Evolutionary conservation across 2,113 vertebrate genomes (phyloP).

Genomic region (Oostethus manadensis): DNA sequence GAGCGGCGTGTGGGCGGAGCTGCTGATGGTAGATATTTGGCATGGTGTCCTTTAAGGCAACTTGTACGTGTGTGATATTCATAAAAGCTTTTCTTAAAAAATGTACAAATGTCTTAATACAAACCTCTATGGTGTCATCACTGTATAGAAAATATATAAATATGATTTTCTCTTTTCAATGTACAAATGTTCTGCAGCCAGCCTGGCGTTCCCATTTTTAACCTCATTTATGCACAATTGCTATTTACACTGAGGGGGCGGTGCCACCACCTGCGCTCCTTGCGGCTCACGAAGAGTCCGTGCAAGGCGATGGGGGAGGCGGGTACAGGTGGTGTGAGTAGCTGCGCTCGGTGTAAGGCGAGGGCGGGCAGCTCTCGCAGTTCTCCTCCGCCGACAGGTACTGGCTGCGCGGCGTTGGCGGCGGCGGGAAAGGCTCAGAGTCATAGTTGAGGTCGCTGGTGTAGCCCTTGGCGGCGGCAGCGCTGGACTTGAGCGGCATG

Average conservation of each 20-base stretch:
- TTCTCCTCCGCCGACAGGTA: slow-evolving; percentile 97
- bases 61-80: slow-evolving; percentile 84
- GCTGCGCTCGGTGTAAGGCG: slow-evolving; percentile 92
- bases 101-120: slow-evolving; percentile 89
- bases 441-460: slow-evolving; percentile 95
- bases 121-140: slow-evolving; percentile 89
- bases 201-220: slow-evolving; percentile 36
- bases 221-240: slow-evolving; percentile 70
- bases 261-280: slow-evolving; percentile 24
- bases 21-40: slow-evolving; percentile 52
- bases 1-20: slow-evolving; percentile 16
- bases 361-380: slow-evolving; percentile 95
- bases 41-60: slow-evolving; percentile 87
- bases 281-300: slow-evolving; percentile 88
- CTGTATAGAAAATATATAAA: slow-evolving; percentile 99
- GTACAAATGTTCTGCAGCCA: slow-evolving; percentile 82
- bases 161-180: slow-evolving; percentile 82
- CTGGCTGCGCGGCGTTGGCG: slow-evolving; percentile 92
- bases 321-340: slow-evolving; percentile 96
- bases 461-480: slow-evolving; percentile 79
- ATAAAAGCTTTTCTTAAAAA: slow-evolving; percentile 78
- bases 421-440: slow-evolving; percentile 92
- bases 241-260: slow-evolving; percentile 78
- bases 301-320: slow-evolving; percentile 90
- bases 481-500: slow-evolving; percentile 52